Evolutionary conservation across 2,797 vertebrate species (phyloP).

Genomic region (Phataginus tetradactyla): DNA sequence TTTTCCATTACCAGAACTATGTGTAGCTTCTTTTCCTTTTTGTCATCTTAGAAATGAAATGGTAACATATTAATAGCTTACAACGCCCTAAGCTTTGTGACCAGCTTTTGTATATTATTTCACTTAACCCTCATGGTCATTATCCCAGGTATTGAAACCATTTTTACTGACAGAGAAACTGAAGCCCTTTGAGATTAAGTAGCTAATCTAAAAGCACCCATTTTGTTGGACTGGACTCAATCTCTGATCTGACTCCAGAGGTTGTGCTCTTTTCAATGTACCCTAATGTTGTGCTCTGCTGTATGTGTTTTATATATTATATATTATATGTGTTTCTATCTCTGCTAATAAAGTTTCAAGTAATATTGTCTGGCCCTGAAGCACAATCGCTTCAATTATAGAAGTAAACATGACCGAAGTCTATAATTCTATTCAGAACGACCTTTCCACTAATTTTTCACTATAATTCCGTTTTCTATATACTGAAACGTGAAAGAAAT

Average conservation of each 20-base stretch:
- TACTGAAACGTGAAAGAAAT: neutral
- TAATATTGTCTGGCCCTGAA: neutral
- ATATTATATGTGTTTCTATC: neutral
- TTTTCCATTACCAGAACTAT: neutral
- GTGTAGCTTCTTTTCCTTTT: neutral
- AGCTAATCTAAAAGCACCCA: neutral
- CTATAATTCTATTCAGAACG: neutral
- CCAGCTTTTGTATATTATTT: neutral
- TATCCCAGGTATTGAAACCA: neutral
- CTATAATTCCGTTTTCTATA: neutral
- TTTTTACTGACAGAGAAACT: neutral
- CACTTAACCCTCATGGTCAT: neutral
- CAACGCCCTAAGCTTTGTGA: neutral
- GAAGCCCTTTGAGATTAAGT: neutral
- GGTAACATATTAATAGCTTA: neutral
- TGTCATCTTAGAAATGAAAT: neutral
- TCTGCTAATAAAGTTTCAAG: neutral
- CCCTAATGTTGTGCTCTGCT: rapidly evolving
- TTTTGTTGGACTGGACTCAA: neutral
- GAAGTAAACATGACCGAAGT: neutral
- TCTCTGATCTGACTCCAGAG: neutral
- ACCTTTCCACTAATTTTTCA: neutral
- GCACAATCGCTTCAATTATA: neutral
- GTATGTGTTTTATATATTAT: neutral
- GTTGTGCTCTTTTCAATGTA: neutral